These are phyloP conservation scores for Dolichallabes microphthalmus DNA, from an alignment of 2,113 vertebrate genomes.

Conservation along the genomic window DNA sequence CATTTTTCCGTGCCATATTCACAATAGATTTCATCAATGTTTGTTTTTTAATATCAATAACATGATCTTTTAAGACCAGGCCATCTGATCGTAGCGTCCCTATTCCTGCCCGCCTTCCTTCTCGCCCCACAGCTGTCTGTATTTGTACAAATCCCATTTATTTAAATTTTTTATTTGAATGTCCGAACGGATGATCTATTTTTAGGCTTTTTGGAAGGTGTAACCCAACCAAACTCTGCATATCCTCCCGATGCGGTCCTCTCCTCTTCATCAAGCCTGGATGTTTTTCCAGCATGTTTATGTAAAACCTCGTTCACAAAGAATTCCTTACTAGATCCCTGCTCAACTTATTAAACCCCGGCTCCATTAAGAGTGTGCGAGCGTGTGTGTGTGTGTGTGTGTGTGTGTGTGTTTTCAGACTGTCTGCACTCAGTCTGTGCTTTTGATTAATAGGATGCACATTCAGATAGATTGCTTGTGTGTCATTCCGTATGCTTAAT, in stretches of 20 bases:
- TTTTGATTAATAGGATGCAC: conserved; percentile 20
- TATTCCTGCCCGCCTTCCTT: background rate
- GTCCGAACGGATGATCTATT: background rate
- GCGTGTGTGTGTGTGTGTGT: conserved; percentile 9
- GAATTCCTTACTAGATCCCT: conserved; percentile 37
- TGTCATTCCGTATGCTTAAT: conserved; percentile 14
- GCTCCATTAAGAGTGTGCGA: conserved; percentile 20
- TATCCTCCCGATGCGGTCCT: conserved; percentile 13
- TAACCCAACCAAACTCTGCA: background rate
- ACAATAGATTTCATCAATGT: too few species aligned
- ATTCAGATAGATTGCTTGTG: conserved; percentile 16
- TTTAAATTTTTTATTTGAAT: conserved; percentile 10
- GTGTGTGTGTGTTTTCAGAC: conserved; percentile 1
- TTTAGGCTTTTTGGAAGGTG: conserved; percentile 12
- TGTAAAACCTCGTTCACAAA: conserved; percentile 16
- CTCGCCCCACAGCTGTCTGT: background rate
- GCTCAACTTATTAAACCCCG: conserved; percentile 41
- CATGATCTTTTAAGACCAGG: background rate
- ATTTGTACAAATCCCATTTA: background rate
- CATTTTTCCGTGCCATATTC: too few species aligned
- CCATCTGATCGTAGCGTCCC: background rate
- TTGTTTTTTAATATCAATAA: background rate
- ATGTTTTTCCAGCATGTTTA: conserved; percentile 20
- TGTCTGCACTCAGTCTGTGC: conserved; percentile 15
- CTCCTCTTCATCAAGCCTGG: conserved; percentile 14